Evolutionary conservation across 2,888 invertebrate species (phyloP), one percentile per base, ranked within the genome.

Genomic region (Andrena haemorrhoa): DNA sequence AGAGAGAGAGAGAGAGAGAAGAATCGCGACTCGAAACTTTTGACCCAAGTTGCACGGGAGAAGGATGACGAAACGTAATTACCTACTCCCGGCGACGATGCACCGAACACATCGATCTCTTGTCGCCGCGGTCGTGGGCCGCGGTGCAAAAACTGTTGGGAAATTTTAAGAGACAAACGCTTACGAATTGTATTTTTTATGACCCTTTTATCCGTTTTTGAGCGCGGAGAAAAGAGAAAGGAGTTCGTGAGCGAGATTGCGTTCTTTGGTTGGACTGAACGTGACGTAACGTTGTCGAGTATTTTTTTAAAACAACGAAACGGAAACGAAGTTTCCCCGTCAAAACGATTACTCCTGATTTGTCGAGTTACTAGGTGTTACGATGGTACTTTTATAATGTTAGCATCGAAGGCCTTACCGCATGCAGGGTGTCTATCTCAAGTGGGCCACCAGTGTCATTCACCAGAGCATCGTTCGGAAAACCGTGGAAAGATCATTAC

Each of bases 161-260:
- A 81, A 81, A 83, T 85, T 87, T 85, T 80, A 77, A 77, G 68
- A 75, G 78, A 83, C 65, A 84, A 78, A 88, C 81, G 88, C 88
- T 87, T 88, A 83, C 82, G 82, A 85, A 82, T 84, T 56, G 88
- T 88, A 88, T 88, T 88, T 88, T 88, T 87, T 88, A 88, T 86
- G 88, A 84, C 82, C 82, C 84, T 86, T 88, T 88, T 86, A 82
- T 87, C 83, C 80, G 87, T 82, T 86, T 79, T 71, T 58, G 31
- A 80, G 77, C 47, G 82, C 82, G 73, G 75, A 60, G 65, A 75
- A 69, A 47, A 76, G 75, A 74, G 72, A 63, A 29, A 73, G 51
- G 31, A 51, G 70, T 71, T 82, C 78, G 78, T 33, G 82, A 73
- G 75, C 79, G 71, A 65, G 56, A 79, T 60, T 60, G 80, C 76